phyloP scores from a whole-genome alignment of 2,113 vertebrate species.

The Etheostoma spectabile region DNA sequence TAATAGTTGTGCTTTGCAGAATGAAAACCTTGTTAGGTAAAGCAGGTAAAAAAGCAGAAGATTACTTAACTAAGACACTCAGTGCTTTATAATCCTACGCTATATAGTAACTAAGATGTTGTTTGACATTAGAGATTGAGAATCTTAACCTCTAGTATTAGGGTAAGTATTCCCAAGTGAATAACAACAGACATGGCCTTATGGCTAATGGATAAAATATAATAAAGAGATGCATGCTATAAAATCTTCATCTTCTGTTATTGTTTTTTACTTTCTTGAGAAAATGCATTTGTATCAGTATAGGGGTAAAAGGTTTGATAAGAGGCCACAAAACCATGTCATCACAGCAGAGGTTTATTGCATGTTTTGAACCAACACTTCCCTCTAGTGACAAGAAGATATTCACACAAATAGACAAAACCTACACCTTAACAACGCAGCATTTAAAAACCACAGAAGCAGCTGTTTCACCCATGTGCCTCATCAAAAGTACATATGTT shows the following conservation, averaged over 20 bases:
- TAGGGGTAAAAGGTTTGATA: constrained; percentile 24
- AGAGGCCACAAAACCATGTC: constrained; percentile 18
- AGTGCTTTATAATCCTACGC: constrained; percentile 43
- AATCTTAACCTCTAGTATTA: constrained; percentile 7
- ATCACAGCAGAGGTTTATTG: constrained; percentile 50
- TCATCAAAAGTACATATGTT: constrained; percentile 4
- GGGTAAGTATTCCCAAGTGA: not conserved
- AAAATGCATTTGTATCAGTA: constrained; percentile 15
- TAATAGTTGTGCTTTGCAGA: too few species aligned
- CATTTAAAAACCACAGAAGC: constrained; percentile 32
- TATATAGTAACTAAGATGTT: constrained; percentile 23
- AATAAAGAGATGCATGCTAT: constrained; percentile 29
- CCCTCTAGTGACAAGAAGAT: constrained; percentile 74
- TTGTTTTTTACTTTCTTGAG: constrained; percentile 29
- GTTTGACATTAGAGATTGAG: constrained; percentile 23
- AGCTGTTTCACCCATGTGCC: constrained; percentile 3
- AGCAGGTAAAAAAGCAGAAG: constrained; percentile 22
- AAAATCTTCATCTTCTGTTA: not conserved
- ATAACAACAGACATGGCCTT: not conserved
- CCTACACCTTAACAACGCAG: constrained; percentile 13
- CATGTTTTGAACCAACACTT: constrained; percentile 62
- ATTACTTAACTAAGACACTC: constrained; percentile 50
- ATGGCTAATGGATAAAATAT: not conserved
- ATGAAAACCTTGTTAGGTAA: constrained; percentile 20
- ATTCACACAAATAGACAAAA: constrained; percentile 18